phyloP scores from a whole-genome alignment of 2,888 invertebrate species.

The Tenthredo amoena region DNA sequence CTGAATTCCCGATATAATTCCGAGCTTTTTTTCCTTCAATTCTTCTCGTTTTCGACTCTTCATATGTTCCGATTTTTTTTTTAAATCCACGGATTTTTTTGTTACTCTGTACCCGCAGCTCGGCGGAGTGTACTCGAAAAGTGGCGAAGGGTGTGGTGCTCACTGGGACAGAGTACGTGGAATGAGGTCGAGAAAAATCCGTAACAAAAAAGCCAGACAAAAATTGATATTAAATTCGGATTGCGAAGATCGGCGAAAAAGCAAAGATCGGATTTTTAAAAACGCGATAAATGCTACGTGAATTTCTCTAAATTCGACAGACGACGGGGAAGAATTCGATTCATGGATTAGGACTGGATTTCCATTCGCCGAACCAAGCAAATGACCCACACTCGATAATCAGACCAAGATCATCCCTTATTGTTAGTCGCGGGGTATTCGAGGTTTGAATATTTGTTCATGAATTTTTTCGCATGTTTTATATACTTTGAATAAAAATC shows the following conservation, averaged over 20 bases:
- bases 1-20: background rate
- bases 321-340: background rate
- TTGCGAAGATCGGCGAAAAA: background rate
- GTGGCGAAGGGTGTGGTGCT: background rate
- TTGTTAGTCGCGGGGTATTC: background rate
- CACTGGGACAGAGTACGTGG: background rate
- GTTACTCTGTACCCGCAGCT: background rate
- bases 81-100: background rate
- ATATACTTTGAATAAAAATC: background rate
- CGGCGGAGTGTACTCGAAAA: background rate
- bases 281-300: background rate
- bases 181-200: background rate
- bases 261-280: background rate
- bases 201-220: background rate
- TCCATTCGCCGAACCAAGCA: background rate
- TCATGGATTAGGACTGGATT: background rate
- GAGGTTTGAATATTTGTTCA: background rate
- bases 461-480: background rate
- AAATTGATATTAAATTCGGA: background rate
- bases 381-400: background rate
- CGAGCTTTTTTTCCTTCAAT: background rate
- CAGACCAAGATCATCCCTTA: background rate
- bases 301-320: background rate
- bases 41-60: background rate
- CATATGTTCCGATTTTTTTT: background rate